Evolutionary conservation across 2,797 vertebrate genomes (phyloP).

Genomic region (Galagoides demidoff): DNA sequence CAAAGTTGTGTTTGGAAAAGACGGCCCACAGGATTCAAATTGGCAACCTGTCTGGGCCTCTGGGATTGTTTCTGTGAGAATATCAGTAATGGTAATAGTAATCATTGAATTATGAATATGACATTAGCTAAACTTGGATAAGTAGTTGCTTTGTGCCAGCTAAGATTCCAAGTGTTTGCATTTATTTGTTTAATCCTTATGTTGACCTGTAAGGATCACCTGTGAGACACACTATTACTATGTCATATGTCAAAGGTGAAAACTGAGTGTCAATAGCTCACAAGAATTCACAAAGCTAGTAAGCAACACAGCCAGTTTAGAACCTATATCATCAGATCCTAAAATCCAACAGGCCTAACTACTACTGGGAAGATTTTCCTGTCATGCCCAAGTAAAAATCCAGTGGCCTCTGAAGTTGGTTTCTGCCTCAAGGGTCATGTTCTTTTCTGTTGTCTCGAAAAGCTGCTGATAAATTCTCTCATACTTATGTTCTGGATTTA

Average conservation of each 20-base stretch:
- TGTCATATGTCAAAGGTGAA: not conserved
- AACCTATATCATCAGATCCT: not conserved
- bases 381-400: not conserved
- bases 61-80: not conserved
- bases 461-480: not conserved
- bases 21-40: not conserved
- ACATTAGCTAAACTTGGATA: not conserved
- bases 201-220: too few species aligned
- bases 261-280: not conserved
- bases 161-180: not conserved
- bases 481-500: not conserved
- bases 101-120: not conserved
- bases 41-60: not conserved
- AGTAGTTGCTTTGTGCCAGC: not conserved
- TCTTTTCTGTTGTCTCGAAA: not conserved
- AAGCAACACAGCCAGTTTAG: not conserved
- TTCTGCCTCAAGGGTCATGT: not conserved
- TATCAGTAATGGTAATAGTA: not conserved
- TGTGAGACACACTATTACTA: not conserved
- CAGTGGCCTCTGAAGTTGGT: not conserved
- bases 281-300: not conserved
- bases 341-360: not conserved
- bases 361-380: not conserved
- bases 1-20: not conserved
- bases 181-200: not conserved